A percentile compares a stretch with the other conserved stretches of the same genome.
Conservation (phyloP, 2,113 vertebrate genomes). For the Diadophis punctatus region DNA sequence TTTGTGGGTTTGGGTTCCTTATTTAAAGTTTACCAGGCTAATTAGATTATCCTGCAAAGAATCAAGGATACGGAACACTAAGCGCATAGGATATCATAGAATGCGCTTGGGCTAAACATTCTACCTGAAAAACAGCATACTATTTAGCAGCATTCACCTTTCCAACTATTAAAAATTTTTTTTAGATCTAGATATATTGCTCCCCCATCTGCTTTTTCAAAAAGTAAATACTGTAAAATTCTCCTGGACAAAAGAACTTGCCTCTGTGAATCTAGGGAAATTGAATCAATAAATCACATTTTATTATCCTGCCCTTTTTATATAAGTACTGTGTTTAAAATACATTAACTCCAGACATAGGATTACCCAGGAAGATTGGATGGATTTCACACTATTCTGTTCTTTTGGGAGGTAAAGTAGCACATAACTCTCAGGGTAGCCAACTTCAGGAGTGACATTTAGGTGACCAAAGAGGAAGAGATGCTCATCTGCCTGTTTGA, state of each 20-base stretch:
- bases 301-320: neutral
- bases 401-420: neutral
- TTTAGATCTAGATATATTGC: neutral
- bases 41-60: neutral
- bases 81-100: neutral
- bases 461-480: neutral
- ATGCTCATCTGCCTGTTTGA: neutral
- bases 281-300: neutral
- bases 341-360: neutral
- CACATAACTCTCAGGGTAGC: neutral
- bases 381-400: neutral
- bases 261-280: neutral
- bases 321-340: neutral
- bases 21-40: neutral
- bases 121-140: neutral
- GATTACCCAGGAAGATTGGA: neutral
- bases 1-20: neutral
- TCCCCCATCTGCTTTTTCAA: neutral
- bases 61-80: neutral
- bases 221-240: neutral
- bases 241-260: neutral
- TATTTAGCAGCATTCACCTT: neutral
- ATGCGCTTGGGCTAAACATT: neutral
- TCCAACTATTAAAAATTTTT: neutral
- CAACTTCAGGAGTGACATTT: neutral